Evolutionary conservation across 2,888 invertebrate genomes (phyloP).

Genomic region (Platycnemis pennipes): DNA sequence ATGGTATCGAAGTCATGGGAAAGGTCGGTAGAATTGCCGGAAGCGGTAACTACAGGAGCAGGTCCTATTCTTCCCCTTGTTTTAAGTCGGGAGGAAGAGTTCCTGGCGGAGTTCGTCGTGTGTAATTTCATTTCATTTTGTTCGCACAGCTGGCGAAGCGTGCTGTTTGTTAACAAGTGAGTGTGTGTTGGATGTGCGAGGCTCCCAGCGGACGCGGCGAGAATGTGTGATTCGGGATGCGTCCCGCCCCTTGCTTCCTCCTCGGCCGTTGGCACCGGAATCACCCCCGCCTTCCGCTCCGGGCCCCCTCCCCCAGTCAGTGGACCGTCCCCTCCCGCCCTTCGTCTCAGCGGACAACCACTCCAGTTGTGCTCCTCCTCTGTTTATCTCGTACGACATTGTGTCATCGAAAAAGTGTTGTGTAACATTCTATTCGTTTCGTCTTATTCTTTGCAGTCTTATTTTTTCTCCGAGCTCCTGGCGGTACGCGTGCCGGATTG

Average conservation of each 20-base stretch:
- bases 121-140: neutral
- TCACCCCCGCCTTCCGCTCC: neutral
- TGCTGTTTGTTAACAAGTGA: neutral
- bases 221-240: conserved; percentile 16
- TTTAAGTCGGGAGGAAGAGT: neutral
- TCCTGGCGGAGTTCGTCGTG: neutral
- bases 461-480: too few relatives aligned
- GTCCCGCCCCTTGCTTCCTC: neutral
- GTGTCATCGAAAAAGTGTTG: neutral
- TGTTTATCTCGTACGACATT: neutral
- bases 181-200: neutral
- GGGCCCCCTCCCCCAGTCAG: neutral
- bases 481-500: too few relatives aligned
- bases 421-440: neutral
- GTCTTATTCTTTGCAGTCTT: neutral
- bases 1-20: neutral
- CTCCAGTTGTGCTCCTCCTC: neutral
- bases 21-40: neutral
- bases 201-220: neutral
- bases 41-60: neutral
- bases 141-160: neutral
- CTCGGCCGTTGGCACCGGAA: conserved; percentile 30
- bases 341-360: neutral
- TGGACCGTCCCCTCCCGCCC: neutral
- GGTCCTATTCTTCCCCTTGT: neutral